Percentiles rank a stretch among this genome's conserved stretches.
Conservation (phyloP, 2,888 invertebrate genomes). For the Seira musarum region DNA sequence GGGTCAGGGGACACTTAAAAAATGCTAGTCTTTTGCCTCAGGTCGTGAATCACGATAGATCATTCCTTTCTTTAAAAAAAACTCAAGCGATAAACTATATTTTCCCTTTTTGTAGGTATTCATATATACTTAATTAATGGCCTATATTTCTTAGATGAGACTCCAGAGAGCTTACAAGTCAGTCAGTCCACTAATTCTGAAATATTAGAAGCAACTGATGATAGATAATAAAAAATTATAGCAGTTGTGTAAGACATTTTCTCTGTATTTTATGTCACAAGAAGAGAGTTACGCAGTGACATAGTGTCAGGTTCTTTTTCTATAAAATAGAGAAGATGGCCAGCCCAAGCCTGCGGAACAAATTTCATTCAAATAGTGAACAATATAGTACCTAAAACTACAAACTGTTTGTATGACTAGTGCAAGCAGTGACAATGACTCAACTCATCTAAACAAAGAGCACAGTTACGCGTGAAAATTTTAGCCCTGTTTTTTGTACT, state of each 20-base stretch:
- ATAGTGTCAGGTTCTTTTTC: no score
- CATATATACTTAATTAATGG: background rate
- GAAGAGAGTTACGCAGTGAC: background rate
- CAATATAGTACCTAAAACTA: no score
- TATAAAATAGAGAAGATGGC: background rate
- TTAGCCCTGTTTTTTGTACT: background rate
- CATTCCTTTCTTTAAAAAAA: no score
- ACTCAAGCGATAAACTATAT: no score
- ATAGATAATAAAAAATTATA: background rate
- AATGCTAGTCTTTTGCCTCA: no score
- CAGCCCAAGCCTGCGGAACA: background rate
- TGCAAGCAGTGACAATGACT: background rate
- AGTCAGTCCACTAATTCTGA: conserved; percentile 3
- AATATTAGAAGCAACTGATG: conserved; percentile 7
- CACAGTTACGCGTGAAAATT: background rate
- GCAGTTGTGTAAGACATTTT: background rate
- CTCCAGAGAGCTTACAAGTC: background rate
- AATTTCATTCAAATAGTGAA: no score
- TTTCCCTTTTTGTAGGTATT: no score
- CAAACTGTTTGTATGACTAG: background rate
- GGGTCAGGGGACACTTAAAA: no score
- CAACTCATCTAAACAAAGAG: background rate
- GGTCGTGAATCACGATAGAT: no score
- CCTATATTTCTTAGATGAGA: background rate
- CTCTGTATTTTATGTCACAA: no score